Evolutionary conservation across 2,888 invertebrate species (phyloP), one percentile per base, ranked within the genome.

Genomic region (Heliconius aoede): DNA sequence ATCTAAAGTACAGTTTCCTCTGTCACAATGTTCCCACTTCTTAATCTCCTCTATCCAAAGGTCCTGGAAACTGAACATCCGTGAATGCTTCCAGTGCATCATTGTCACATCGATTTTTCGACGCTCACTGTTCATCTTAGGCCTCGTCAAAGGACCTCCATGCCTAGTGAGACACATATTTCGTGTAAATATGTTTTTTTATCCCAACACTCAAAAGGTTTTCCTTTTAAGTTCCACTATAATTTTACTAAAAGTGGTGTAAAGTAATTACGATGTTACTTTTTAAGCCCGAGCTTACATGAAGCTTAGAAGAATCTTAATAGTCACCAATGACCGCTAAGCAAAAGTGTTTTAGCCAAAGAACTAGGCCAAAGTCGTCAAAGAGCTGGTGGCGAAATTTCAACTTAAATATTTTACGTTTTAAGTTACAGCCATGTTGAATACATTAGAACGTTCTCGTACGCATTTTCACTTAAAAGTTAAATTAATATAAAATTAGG

Each of bases 361-460:
- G 75, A 83, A 82, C 79, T 83, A 80, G 83, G 84, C 78, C 80
- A 81, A 82, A 82, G 81, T 82, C 82, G 77, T 82, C 82, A 81
- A 77, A 80, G 80, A 80, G 77, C 78, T 79, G 79, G 80, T 77
- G 72, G 80, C 67, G 79, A 80, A 79, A 82, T 81, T 83, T 77
- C 79, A 79, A 77, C 78, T 80, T 79, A 81, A 82, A 83, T 80
- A 82, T 83, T 81, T 82, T 76, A 82, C 83, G 84, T 83, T 80
- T 83, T 84, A 76, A 75, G 46, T 77, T 76, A 72, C 55, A 64
- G 76, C 73, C 69, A 72, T 55, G 75, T 78, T 77, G 76, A 75
- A 76, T 78, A 77, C 75, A 78, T 78, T 73, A 79, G 76, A 78
- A 73, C 76, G 60, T 75, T 78, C 76, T 77, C 74, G 71, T 78